A percentile compares a stretch with the other conserved stretches of the same genome.
Evolutionary conservation across 2,797 vertebrate species (phyloP).

Genomic region (Falco novaeseelandiae): DNA sequence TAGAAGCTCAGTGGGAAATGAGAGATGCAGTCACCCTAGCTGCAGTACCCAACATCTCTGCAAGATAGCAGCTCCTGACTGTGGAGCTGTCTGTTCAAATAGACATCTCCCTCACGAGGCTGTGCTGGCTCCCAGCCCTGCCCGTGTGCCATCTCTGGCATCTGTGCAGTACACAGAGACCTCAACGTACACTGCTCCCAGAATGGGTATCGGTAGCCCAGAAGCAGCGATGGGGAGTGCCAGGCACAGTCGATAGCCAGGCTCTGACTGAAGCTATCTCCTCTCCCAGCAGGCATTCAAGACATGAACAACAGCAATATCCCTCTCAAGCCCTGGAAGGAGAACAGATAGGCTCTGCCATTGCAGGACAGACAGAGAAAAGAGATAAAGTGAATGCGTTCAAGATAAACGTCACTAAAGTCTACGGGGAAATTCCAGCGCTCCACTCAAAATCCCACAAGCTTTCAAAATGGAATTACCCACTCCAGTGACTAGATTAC

Average conservation of each 20-base stretch:
- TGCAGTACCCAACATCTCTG: not conserved
- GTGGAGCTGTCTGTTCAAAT: not conserved
- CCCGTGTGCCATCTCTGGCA: not conserved
- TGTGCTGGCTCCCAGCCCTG: not conserved
- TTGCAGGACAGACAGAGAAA: not conserved
- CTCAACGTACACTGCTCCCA: not conserved
- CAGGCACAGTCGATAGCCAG: not conserved
- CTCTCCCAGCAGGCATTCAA: not conserved
- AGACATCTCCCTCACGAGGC: not conserved
- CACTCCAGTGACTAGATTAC: not conserved
- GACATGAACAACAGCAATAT: not conserved
- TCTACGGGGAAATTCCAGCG: not conserved
- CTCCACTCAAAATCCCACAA: not conserved
- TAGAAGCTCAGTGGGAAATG: not conserved
- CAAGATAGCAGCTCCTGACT: not conserved
- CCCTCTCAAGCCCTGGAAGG: not conserved
- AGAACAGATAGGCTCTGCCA: not conserved
- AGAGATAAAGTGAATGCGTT: not conserved
- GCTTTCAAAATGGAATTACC: slow-evolving; percentile 15
- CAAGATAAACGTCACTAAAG: not conserved
- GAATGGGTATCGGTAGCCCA: rapidly evolving
- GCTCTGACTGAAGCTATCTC: not conserved
- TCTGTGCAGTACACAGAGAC: not conserved
- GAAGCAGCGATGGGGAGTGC: not conserved
- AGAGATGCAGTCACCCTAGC: not conserved